Evolutionary conservation across 2,888 invertebrate species (phyloP).

Genomic region (Keiferia lycopersicella): DNA sequence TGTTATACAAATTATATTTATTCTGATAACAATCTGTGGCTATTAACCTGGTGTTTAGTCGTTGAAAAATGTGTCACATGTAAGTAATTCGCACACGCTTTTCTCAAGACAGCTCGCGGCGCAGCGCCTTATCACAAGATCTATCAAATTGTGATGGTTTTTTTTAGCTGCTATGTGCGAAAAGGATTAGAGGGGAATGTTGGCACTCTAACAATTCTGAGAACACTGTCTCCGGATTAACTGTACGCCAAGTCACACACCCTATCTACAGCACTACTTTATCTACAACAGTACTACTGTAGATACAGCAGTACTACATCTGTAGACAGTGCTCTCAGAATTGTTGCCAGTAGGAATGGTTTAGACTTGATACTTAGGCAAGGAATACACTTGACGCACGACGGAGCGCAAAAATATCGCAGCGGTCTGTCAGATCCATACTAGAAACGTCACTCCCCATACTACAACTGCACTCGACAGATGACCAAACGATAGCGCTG

Average conservation of each 20-base stretch:
- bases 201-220: conserved; percentile 41
- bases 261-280: not conserved
- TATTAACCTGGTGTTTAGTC: conserved; percentile 57
- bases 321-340: no score
- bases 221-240: conserved; percentile 36
- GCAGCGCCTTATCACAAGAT: conserved; percentile 50
- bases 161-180: conserved; percentile 50
- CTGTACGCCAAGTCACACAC: conserved; percentile 31
- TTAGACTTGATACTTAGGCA: no score
- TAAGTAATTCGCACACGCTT: conserved; percentile 57
- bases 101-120: conserved; percentile 49
- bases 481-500: no score
- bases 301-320: no score
- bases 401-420: no score
- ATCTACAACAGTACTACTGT: no score
- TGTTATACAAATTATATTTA: conserved; percentile 61
- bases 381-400: no score
- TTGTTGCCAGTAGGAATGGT: not conserved
- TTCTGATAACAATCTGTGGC: conserved; percentile 54
- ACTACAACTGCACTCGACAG: no score
- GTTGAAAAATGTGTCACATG: conserved; percentile 51
- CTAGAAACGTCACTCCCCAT: no score
- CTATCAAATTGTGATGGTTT: conserved; percentile 59
- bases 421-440: no score
- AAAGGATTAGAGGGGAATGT: conserved; percentile 51